A percentile compares a stretch with the other conserved stretches of the same genome.
These are phyloP conservation scores for Lethenteron camtschaticum DNA, from an alignment of 2,113 vertebrate species.

Conservation along the genomic window DNA sequence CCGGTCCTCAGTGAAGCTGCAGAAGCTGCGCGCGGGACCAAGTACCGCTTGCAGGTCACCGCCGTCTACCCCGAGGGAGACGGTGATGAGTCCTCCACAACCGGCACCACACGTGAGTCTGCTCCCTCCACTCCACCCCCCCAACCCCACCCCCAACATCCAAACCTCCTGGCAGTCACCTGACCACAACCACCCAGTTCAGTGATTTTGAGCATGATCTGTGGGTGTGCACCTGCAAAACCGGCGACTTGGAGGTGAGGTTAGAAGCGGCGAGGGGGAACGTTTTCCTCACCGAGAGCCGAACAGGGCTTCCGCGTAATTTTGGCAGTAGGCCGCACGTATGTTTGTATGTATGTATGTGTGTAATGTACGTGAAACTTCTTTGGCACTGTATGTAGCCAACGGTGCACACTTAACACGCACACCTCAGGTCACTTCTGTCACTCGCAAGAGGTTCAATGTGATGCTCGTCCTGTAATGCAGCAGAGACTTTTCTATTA, in stretches of 20 bases:
- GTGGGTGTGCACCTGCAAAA: neutral
- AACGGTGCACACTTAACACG: too few species aligned
- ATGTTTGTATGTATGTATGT: too few species aligned
- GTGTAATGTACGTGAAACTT: too few species aligned
- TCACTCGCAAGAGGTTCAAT: too few species aligned
- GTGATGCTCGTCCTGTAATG: too few species aligned
- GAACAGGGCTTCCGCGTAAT: too few species aligned
- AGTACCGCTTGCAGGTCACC: conserved; percentile 74
- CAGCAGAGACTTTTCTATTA: too few species aligned
- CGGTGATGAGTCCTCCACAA: conserved; percentile 48
- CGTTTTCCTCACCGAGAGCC: too few species aligned
- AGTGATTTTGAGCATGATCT: neutral
- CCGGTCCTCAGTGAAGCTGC: conserved; percentile 65
- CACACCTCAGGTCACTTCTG: too few species aligned
- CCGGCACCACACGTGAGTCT: conserved; percentile 50
- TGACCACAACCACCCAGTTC: neutral
- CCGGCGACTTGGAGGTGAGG: neutral
- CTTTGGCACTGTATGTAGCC: too few species aligned
- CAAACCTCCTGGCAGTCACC: neutral
- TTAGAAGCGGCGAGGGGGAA: neutral
- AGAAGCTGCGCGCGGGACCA: conserved; percentile 47
- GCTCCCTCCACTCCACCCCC: neutral
- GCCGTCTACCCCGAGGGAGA: conserved; percentile 65
- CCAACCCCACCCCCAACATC: too few species aligned
- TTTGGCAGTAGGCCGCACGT: too few species aligned